A percentile compares a stretch with the other conserved stretches of the same genome.
phyloP scores from a whole-genome alignment of 2,888 invertebrate genomes.

The Patella pellucida region DNA sequence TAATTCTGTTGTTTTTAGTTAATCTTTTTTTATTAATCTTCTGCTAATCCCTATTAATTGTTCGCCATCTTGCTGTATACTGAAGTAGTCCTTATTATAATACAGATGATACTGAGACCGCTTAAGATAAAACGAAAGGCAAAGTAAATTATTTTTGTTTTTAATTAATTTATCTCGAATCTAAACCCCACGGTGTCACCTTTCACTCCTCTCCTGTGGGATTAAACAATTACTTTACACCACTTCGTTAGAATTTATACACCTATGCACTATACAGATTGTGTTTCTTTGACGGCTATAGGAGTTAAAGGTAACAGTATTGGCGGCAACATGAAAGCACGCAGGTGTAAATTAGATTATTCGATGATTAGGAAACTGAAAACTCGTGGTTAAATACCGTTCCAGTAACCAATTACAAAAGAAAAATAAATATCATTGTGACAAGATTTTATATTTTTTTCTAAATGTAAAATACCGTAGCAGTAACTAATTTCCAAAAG shows the following conservation, averaged over 20 bases:
- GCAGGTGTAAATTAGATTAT: neutral
- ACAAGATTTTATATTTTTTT: too few species aligned
- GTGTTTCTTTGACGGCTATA: neutral
- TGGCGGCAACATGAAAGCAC: neutral
- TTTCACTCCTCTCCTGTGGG: neutral
- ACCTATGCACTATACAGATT: neutral
- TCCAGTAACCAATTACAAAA: too few species aligned
- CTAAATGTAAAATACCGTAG: too few species aligned
- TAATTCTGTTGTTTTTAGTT: conserved; percentile 2
- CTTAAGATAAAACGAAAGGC: neutral
- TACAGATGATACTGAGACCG: neutral
- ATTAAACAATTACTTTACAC: neutral
- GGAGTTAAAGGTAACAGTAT: neutral
- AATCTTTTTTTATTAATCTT: neutral
- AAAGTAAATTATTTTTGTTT: neutral
- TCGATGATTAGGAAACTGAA: neutral
- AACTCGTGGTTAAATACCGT: too few species aligned
- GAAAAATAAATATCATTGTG: too few species aligned
- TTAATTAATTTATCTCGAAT: neutral
- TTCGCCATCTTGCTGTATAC: too few species aligned
- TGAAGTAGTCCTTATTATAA: neutral
- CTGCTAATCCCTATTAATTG: too few species aligned
- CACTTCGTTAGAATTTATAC: neutral
- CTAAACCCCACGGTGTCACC: neutral
- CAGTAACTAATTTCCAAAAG: too few species aligned